Conservation (phyloP, 2,113 vertebrate species). For the Acrocephalus arundinaceus region DNA sequence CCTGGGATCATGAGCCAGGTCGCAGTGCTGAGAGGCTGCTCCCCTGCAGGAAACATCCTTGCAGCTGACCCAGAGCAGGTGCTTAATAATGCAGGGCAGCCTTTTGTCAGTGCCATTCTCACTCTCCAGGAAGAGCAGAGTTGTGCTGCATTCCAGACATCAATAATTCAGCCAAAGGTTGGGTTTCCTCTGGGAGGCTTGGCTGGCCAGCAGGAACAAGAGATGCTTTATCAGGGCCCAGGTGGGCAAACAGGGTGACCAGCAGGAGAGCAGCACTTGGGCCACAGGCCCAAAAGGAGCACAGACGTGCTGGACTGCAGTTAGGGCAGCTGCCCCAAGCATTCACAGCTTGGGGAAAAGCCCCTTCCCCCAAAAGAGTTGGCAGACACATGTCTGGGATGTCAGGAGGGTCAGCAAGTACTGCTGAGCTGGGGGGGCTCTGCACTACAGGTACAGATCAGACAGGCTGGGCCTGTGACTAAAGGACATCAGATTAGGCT, state of each 20-base stretch:
- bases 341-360: background rate
- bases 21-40: background rate
- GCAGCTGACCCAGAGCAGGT: background rate
- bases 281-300: background rate
- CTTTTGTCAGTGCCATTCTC: slow-evolving; percentile 28
- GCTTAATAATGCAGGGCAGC: slow-evolving; percentile 65
- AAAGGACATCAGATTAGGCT: background rate
- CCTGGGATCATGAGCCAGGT: background rate
- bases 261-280: background rate
- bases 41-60: background rate
- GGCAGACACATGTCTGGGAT: background rate
- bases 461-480: background rate
- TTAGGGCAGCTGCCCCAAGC: background rate
- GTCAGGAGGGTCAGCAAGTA: background rate
- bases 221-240: background rate
- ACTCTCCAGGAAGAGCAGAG: slow-evolving; percentile 29
- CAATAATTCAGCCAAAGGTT: slow-evolving; percentile 69
- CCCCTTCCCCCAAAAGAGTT: background rate
- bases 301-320: background rate
- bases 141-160: slow-evolving; percentile 45
- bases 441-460: background rate
- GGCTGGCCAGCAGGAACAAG: background rate
- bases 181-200: slow-evolving; percentile 46
- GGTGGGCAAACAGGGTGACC: background rate
- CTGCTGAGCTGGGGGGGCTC: background rate